Conservation (phyloP, 2,797 vertebrate species). For the Amblyraja radiata region DNA sequence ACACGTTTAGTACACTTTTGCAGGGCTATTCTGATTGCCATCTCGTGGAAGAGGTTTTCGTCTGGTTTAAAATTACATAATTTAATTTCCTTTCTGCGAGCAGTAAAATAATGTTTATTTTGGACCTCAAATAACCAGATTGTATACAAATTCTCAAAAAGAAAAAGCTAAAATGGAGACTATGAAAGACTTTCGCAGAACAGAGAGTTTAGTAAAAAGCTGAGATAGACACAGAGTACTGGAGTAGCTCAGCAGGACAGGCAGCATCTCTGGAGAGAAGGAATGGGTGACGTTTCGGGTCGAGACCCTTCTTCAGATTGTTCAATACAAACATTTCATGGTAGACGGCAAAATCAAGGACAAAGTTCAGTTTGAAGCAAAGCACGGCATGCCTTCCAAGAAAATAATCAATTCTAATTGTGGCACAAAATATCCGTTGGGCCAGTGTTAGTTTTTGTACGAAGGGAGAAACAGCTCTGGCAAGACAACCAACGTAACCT, state of each 20-base stretch:
- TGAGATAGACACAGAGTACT: too few relatives aligned
- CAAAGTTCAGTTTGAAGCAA: neutral
- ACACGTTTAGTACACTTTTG: neutral
- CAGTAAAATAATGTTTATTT: neutral
- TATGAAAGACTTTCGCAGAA: neutral
- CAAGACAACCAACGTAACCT: neutral
- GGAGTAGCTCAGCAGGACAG: too few relatives aligned
- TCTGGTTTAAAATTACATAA: neutral
- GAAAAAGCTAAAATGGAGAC: neutral
- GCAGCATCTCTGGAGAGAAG: too few relatives aligned
- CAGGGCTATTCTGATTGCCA: neutral
- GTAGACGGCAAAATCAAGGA: neutral
- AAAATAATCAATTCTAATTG: neutral
- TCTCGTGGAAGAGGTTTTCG: neutral
- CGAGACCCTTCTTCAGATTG: neutral
- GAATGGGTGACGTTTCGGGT: too few relatives aligned
- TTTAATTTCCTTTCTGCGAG: neutral
- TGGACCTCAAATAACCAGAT: neutral
- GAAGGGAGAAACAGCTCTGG: too few relatives aligned
- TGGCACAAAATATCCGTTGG: neutral
- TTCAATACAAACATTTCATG: neutral
- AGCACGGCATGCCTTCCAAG: neutral
- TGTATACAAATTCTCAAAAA: neutral
- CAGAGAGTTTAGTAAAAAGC: neutral
- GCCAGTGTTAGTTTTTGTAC: neutral